These are phyloP conservation scores for Mimumesa dahlbomi DNA, from an alignment of 2,888 invertebrate species.

Conservation along the genomic window DNA sequence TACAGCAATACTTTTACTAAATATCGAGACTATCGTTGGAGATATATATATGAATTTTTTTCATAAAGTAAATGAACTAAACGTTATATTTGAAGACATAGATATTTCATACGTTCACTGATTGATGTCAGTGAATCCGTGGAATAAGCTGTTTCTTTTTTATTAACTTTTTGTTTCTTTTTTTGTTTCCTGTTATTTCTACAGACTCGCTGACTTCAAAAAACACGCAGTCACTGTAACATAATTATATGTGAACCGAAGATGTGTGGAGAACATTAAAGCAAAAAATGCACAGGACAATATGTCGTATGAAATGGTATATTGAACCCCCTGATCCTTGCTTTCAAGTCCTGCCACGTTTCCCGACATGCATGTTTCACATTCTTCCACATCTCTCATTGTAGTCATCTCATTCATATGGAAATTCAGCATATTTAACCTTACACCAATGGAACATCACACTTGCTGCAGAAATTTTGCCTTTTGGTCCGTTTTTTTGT, in stretches of 20 bases:
- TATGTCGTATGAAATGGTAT: conserved; percentile 69
- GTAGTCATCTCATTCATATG: conserved; percentile 46
- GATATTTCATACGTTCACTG: conserved; percentile 72
- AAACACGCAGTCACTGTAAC: conserved; percentile 71
- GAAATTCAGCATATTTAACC: conserved; percentile 26
- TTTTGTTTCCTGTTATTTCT: conserved; percentile 52
- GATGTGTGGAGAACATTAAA: conserved; percentile 70
- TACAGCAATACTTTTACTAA: neutral
- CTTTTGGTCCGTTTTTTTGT: conserved; percentile 8
- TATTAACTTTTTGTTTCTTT: too few relatives aligned
- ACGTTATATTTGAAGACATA: conserved; percentile 26
- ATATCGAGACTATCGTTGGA: too few relatives aligned
- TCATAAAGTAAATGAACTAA: neutral
- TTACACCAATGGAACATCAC: conserved; percentile 15
- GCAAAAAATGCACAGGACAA: conserved; percentile 70
- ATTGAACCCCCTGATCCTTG: conserved; percentile 67
- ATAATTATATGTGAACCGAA: conserved; percentile 66
- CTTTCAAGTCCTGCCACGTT: conserved; percentile 66
- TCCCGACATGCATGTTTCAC: conserved; percentile 65
- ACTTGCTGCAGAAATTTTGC: conserved; percentile 30
- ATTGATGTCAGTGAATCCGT: conserved; percentile 69
- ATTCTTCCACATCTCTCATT: conserved; percentile 48
- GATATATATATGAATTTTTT: too few relatives aligned
- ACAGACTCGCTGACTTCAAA: conserved; percentile 67
- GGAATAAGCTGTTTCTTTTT: conserved; percentile 42